Evolutionary conservation across 2,888 invertebrate species (phyloP), one percentile per base, ranked within the genome.

Genomic region (Colletes collaris): DNA sequence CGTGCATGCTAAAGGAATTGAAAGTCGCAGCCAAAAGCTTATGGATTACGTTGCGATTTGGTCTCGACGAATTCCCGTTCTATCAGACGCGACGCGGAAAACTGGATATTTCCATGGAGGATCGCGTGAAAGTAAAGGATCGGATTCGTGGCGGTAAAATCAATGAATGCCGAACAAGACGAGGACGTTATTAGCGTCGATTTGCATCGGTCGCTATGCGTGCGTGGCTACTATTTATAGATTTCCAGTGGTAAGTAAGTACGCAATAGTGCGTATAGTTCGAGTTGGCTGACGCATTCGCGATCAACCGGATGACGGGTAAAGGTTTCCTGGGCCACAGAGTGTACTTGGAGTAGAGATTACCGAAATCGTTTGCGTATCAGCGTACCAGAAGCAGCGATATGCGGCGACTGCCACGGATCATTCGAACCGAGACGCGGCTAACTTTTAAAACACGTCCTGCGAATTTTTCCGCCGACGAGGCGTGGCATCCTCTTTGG

Each of bases 221-320:
- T 27, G 58, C 46, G 56, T 40, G 49, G 11, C 40, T 3, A 56
- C 68, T 76, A 76, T 76, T 76, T 76, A 74, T 76, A 76, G 76
- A 49, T 62, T 67, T 66, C 73, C 19, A 40, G 44, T 46, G 63
- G 53, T 60, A 16, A 16, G 16, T 16, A 0, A 16, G 0, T 16
- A 68, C 71, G 76, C 72, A 79, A 81, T 50, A 46, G 44, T 46
- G 53, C 75, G 63, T 71, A 50, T 70, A 62, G 49, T 58, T 49
- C 49, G 64, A 50, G 50, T n/a, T 40, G 27, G 37, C 19, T 37
- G 65, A 60, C 16, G 19, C 58, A 13, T 55, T 27, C 53, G 56
- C 49, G 55, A 76, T 79, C 76, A 68, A 72, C 67, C 67, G 44
- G 27, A 35, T 35, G 27, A 11, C 55, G 55, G 13, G 4, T 7